Base-by-base conservation (phyloP, 2,888 invertebrate genomes). In the Zaprionus obscuricornis region DNA sequence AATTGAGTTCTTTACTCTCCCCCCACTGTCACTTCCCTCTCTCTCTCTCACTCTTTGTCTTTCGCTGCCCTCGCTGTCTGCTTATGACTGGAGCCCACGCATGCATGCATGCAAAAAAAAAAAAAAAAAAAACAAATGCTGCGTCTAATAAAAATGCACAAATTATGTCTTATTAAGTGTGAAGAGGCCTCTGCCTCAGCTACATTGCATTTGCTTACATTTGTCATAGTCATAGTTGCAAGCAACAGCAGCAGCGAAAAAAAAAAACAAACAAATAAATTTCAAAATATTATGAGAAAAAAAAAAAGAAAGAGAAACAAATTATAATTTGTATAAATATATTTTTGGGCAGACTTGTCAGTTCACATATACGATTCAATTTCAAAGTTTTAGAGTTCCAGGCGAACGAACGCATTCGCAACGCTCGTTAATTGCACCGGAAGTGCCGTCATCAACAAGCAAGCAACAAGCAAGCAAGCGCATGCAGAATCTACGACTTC, bases 101-200 rank as follows among this genome's bases (percentile, higher is more conserved):
- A 52, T 11, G 5, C n/a, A n/a, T n/a, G n/a, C n/a, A n/a, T n/a
- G n/a, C n/a, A n/a, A n/a, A n/a, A n/a, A n/a, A n/a, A n/a, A n/a
- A 3, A 18, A 33, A 54, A 49, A 39, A 11, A 31, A 52, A 45
- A 45, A n/a, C 33, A 37, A 43, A 43, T 47, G 39, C 69, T 49
- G 70, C 57, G 54, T 37, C 72, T 60, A 84, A 46, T 81, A 81
- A 81, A 84, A 66, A 51, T 64, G 54, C 60, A 13, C 64, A 84
- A 81, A 84, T 86, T 75, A 81, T 81, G 78, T 78, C 84, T 78
- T 81, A 81, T 81, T 81, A 86, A 81, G 81, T 81, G 81, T 73
- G 81, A 81, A 81, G 81, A 50, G 60, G 40, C 58, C 57, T 26
- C 29, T 16, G 26, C n/a, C 2, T 52, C 39, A 39, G 20, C 20